Evolutionary conservation across 2,797 vertebrate species (phyloP), one percentile per base, ranked within the genome.

Genomic region (Lemur catta): DNA sequence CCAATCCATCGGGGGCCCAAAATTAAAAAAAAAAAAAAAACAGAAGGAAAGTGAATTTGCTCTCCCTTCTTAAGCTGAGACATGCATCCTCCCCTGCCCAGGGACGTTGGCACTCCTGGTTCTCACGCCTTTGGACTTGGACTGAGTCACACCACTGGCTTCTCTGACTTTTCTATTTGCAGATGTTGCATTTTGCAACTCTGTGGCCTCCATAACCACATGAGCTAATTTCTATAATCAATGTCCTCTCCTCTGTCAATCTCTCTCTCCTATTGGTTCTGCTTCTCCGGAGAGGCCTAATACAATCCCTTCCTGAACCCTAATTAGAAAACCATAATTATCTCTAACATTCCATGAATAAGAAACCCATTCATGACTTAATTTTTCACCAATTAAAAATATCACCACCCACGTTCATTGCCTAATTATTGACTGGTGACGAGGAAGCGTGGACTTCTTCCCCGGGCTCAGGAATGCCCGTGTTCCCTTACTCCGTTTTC

Each of bases 271-370:
- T 63, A 48, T 63, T 75, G 20, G 15, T 35, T 88, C n/a, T 38
- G 43, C 76, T 76, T 14, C 17, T 38, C 38, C 38, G 0, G n/a
- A 57, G 35, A 57, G 12, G 4, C 26, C 35, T 65, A 52, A 65
- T 30, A 65, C 43, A 65, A 2, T 89, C 48, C 41, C 88, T 84
- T 94, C 92, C 61, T 93, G 38, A 96, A 15, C 1, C 28, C 8
- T 65, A 38, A 46, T 24, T n/a, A 65, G 94, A 93, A 92, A 96
- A 82, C 0, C 2, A 10, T 22, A 76, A 5, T 55, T 9, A 7
- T 30, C 0, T n/a, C 38, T 43, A 20, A 84, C 13, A 35, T 46
- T 65, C 18, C 43, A 10, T 6, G 33, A 43, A 17, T 30, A 43
- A 7, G 14, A 59, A 2, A 3, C 90, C 2, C 30, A 4, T 14